These are phyloP conservation scores for Tigriopus californicus DNA, from an alignment of 2,888 invertebrate genomes.

Conservation along the genomic window DNA sequence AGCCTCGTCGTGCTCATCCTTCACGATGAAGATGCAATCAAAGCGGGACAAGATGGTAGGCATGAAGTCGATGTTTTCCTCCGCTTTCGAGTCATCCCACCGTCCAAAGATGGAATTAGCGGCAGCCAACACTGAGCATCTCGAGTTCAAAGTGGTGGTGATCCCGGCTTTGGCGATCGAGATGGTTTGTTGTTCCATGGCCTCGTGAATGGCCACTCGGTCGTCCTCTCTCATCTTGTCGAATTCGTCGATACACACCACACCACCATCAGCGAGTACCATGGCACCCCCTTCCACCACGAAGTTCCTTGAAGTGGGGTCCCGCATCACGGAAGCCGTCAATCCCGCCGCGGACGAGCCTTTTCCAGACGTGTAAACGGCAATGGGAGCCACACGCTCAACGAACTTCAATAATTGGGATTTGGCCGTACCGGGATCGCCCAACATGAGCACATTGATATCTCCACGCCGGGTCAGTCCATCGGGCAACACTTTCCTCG, in stretches of 20 bases:
- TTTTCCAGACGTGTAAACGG: slow-evolving; percentile 96
- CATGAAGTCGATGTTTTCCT: slow-evolving; percentile 97
- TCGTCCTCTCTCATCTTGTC: slow-evolving; percentile 99
- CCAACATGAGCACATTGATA: slow-evolving; percentile 79
- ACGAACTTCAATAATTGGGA: slow-evolving; percentile 94
- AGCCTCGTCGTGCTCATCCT: slow-evolving; percentile 77
- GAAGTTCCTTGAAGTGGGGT: slow-evolving; percentile 77
- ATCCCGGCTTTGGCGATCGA: slow-evolving; percentile 94
- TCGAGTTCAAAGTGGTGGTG: slow-evolving; percentile 90
- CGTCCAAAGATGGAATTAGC: slow-evolving; percentile 96
- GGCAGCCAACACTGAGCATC: slow-evolving; percentile 96
- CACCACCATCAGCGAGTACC: slow-evolving; percentile 97
- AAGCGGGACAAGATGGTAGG: slow-evolving; percentile 98
- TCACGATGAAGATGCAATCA: slow-evolving; percentile 98
- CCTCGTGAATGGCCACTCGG: slow-evolving; percentile 96
- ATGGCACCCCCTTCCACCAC: slow-evolving; percentile 98
- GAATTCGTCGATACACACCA: slow-evolving; percentile 98
- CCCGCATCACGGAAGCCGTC: slow-evolving; percentile 88
- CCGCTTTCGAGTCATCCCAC: slow-evolving; percentile 96
- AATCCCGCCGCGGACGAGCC: slow-evolving; percentile 97
- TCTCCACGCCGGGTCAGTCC: slow-evolving; percentile 88
- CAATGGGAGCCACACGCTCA: slow-evolving; percentile 79
- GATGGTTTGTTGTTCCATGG: slow-evolving; percentile 99
- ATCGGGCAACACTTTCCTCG: slow-evolving; percentile 74
- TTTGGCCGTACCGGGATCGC: slow-evolving; percentile 99